phyloP scores from a whole-genome alignment of 2,888 invertebrate genomes.

The Aplocera efformata region DNA sequence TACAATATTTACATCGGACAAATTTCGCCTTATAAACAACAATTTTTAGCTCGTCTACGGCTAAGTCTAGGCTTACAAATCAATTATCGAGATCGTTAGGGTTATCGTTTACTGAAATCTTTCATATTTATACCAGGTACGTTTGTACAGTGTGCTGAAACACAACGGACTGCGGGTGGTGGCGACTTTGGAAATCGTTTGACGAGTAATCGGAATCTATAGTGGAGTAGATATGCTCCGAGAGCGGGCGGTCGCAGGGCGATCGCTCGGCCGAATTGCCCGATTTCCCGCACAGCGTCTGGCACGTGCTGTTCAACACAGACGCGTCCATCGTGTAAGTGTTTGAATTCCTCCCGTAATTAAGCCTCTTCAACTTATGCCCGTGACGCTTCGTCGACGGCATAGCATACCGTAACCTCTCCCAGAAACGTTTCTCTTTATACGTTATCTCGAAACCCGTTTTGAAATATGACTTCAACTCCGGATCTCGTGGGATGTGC shows the following conservation, averaged over 20 bases:
- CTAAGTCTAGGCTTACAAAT: conserved; percentile 57
- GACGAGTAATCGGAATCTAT: conserved; percentile 94
- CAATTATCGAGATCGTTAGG: conserved; percentile 59
- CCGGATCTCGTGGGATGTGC: conserved; percentile 91
- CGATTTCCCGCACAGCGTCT: conserved; percentile 79
- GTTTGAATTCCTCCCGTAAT: conserved; percentile 90
- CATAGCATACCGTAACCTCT: conserved; percentile 93
- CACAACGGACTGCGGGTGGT: conserved; percentile 69
- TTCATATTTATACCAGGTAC: conserved; percentile 61
- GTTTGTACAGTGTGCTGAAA: conserved; percentile 76
- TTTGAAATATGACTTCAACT: conserved; percentile 93
- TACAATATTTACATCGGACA: conserved; percentile 60
- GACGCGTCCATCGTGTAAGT: conserved; percentile 90
- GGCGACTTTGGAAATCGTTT: conserved; percentile 64
- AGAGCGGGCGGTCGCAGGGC: conserved; percentile 86
- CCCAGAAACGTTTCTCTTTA: conserved; percentile 97
- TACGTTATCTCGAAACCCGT: conserved; percentile 92
- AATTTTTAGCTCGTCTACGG: conserved; percentile 56
- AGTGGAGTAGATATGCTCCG: conserved; percentile 94
- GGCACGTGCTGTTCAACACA: conserved; percentile 81
- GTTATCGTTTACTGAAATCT: conserved; percentile 41
- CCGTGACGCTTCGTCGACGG: conserved; percentile 87
- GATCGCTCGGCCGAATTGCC: conserved; percentile 78
- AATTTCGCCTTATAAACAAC: conserved; percentile 61
- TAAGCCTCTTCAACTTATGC: conserved; percentile 77